These are phyloP conservation scores for Mythimna pallens DNA, from an alignment of 2,888 invertebrate species.

Conservation along the genomic window DNA sequence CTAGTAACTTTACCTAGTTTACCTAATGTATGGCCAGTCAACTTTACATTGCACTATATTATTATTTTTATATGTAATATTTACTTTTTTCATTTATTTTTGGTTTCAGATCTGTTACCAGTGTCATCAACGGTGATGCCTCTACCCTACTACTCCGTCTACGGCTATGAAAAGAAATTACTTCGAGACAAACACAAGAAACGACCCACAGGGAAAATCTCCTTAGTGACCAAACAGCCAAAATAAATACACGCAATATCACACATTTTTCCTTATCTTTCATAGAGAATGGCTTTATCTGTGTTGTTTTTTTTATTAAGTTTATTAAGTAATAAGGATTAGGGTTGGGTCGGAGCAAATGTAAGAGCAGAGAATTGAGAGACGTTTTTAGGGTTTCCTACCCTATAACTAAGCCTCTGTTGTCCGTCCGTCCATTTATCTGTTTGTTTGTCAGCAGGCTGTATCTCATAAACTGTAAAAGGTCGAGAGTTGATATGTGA, in stretches of 20 bases:
- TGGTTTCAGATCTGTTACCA: conserved; percentile 83
- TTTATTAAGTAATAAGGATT: conserved; percentile 29
- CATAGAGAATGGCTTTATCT: conserved; percentile 41
- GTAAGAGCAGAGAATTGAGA: not conserved
- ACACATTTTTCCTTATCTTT: conserved; percentile 45
- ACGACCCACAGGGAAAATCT: conserved; percentile 82
- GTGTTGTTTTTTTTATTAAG: conserved; percentile 33
- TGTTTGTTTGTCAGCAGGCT: no score
- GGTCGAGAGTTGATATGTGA: no score
- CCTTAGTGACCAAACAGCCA: conserved; percentile 83
- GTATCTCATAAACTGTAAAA: no score
- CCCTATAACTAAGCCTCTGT: no score
- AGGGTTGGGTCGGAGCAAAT: not conserved
- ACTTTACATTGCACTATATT: no score
- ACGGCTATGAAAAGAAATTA: conserved; percentile 84
- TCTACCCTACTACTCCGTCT: conserved; percentile 84
- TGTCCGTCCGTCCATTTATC: no score
- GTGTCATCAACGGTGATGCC: conserved; percentile 87
- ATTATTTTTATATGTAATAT: no score
- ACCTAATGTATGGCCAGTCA: no score
- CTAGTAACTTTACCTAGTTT: no score
- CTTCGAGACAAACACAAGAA: conserved; percentile 83
- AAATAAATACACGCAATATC: conserved; percentile 73
- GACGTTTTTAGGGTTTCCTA: not conserved
- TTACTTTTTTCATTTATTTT: conserved; percentile 57